Base-by-base conservation (phyloP, 2,888 invertebrate species). In the Eurytoma californica region DNA sequence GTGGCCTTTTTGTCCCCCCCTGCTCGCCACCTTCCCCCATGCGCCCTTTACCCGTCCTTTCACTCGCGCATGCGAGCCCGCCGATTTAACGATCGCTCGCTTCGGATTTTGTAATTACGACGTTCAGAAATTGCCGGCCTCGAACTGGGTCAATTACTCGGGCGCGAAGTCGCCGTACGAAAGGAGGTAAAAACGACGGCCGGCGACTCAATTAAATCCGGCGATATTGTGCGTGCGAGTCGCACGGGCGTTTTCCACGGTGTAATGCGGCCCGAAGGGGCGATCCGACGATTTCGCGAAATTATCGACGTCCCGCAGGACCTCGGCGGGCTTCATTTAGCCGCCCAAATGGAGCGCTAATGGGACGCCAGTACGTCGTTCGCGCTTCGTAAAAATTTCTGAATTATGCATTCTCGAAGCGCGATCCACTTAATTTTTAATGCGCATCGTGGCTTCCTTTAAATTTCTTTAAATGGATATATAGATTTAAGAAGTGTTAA, bases 91-190 rank as follows among this genome's bases (percentile, higher is more conserved):
- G 70, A 49, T 28, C 69, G 58, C 78, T 82, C 76, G 24, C 81
- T 80, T 81, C 80, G 75, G 77, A 66, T 82, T 39, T 39, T 77
- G 82, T 82, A 85, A 83, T 83, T 82, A 82, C 82, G 80, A 77
- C 82, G 83, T 81, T 82, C 79, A 82, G 82, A 81, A 86, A 86
- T 86, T 83, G 84, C 84, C 72, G 66, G 76, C 78, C 39, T 72
- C 78, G 83, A 84, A 86, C 83, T 84, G 84, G 85, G 85, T 86
- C 85, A 84, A 85, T 85, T 86, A 84, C 83, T 76, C 78, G 69
- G 66, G 82, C 83, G 85, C 86, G 86, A 85, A 83, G 47, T 47
- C 63, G 72, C 39, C 28, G 61, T 58, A 39, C 24, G 68, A 65
- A 69, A 68, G 24, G 61, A 67, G 67, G 72, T 70, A 70, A 79